phyloP scores from a whole-genome alignment of 2,888 invertebrate genomes.

The Ophioninae sp. region DNA sequence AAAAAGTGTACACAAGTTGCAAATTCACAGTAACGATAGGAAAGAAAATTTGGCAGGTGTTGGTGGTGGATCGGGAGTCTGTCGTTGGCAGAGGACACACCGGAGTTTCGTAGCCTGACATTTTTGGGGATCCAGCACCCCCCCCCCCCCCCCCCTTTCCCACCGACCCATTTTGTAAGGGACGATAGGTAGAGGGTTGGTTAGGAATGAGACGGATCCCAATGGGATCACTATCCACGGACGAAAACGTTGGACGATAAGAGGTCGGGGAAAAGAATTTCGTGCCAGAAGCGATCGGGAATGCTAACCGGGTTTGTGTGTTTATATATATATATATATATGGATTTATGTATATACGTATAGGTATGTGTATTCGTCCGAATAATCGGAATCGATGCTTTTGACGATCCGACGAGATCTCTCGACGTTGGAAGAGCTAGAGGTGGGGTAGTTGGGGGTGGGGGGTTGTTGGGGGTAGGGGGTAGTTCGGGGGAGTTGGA shows the following conservation, averaged over 20 bases:
- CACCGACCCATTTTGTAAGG: too few relatives aligned
- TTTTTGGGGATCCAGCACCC: conserved; percentile 40
- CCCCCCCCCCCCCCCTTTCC: too few relatives aligned
- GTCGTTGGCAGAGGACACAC: conserved; percentile 58
- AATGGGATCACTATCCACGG: conserved; percentile 20
- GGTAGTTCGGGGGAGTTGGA: background rate
- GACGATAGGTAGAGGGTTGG: background rate
- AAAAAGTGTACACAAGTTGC: background rate
- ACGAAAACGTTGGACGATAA: conserved; percentile 36
- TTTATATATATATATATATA: background rate
- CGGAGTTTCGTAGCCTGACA: conserved; percentile 56
- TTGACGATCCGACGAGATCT: conserved; percentile 57
- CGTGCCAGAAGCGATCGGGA: conserved; percentile 60
- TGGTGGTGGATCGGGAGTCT: conserved; percentile 14
- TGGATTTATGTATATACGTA: background rate
- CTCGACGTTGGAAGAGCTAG: background rate
- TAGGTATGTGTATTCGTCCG: conserved; percentile 34
- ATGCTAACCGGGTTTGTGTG: conserved; percentile 22
- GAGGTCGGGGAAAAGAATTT: conserved; percentile 34
- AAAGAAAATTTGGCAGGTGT: conserved; percentile 6
- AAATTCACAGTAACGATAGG: conserved; percentile 6
- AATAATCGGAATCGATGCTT: conserved; percentile 62
- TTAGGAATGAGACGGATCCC: background rate
- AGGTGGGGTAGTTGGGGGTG: background rate
- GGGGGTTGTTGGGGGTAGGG: background rate